Percentiles rank a stretch among this genome's conserved stretches.
These are phyloP conservation scores for Ceraclea dissimilis DNA, from an alignment of 2,888 invertebrate species.

Conservation along the genomic window DNA sequence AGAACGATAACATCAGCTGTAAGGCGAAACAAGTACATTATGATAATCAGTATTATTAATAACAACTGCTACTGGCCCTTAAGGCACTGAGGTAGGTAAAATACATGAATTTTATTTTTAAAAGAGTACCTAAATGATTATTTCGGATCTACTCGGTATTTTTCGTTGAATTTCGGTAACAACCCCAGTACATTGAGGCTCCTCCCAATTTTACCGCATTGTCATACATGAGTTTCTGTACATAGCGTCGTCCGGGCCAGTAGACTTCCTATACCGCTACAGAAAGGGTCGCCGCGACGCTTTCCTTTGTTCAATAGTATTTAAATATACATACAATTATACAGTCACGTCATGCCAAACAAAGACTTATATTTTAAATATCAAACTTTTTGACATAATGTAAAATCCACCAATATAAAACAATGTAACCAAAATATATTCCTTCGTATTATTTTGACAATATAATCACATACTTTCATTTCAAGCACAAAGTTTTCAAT, in stretches of 20 bases:
- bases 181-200: slow-evolving; percentile 14
- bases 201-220: slow-evolving; percentile 23
- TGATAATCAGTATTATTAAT: too few species aligned
- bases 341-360: not conserved
- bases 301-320: slow-evolving; percentile 15
- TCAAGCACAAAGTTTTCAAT: too few species aligned
- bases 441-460: too few species aligned
- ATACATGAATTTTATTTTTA: too few species aligned
- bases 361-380: slow-evolving; percentile 5
- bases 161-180: slow-evolving; percentile 8
- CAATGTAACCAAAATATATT: too few species aligned
- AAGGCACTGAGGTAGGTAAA: too few species aligned
- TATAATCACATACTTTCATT: too few species aligned
- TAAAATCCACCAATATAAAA: not conserved
- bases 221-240: slow-evolving; percentile 17
- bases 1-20: too few species aligned
- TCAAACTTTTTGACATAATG: not conserved
- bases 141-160: slow-evolving; percentile 8
- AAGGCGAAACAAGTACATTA: too few species aligned
- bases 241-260: slow-evolving; percentile 12
- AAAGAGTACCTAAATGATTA: not conserved
- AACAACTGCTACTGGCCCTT: too few species aligned
- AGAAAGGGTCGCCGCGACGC: slow-evolving; percentile 14
- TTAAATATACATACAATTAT: slow-evolving; percentile 3
- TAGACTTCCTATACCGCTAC: slow-evolving; percentile 10